Evolutionary conservation across 2,888 invertebrate genomes (phyloP).

Genomic region (Eumerus sabulonum): DNA sequence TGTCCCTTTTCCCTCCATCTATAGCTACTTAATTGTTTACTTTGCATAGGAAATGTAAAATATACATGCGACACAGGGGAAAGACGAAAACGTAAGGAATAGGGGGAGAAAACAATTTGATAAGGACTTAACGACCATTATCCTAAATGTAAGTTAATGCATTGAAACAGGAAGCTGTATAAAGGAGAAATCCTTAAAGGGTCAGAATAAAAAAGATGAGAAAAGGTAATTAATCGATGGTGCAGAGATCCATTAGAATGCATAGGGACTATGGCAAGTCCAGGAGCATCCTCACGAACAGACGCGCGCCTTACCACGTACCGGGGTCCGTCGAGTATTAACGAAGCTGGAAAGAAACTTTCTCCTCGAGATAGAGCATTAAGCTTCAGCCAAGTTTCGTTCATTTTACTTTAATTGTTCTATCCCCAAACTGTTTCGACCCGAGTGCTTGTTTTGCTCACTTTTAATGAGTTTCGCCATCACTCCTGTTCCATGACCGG

Average conservation of each 20-base stretch:
- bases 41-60: constrained; percentile 27
- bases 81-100: not conserved
- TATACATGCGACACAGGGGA: not conserved
- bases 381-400: not conserved
- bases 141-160: constrained; percentile 39
- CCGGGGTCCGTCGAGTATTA: constrained; percentile 24
- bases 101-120: constrained; percentile 5
- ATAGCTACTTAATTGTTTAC: constrained; percentile 38
- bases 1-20: constrained; percentile 16
- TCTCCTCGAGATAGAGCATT: constrained; percentile 10
- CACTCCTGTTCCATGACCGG: not conserved
- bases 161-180: constrained; percentile 39
- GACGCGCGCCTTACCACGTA: not conserved
- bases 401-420: constrained; percentile 38
- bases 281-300: not conserved
- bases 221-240: constrained; percentile 56
- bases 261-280: constrained; percentile 7
- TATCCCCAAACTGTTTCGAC: constrained; percentile 33
- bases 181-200: constrained; percentile 16
- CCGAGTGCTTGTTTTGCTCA: constrained; percentile 23
- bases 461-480: constrained; percentile 50
- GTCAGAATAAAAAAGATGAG: not conserved
- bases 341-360: constrained; percentile 24
- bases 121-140: constrained; percentile 46
- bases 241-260: constrained; percentile 39